Evolutionary conservation across 64 coral and sea anemone genomes (phyloP), one percentile per base, ranked within the genome.

Genomic region (Actinia equina): DNA sequence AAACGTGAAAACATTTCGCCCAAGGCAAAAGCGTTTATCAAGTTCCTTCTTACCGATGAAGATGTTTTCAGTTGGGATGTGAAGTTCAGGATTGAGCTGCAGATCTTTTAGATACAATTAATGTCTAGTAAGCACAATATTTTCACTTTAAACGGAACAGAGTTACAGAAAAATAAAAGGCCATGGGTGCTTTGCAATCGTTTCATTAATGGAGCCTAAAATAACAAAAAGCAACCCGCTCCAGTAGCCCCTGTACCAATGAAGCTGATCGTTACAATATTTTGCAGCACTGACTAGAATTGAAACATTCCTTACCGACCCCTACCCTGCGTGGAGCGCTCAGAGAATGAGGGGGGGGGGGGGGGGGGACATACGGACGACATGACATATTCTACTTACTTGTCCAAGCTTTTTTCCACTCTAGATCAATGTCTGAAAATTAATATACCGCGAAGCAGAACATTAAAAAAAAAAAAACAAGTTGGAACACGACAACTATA

Each of bases 341-440:
- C 25, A 12, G 69, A 14, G 69, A 71, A 71, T 9, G 62, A 6
- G 60, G 0, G 18, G 18, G 60, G 60, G 6, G 18, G 60, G 60
- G 6, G 60, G 22, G 15, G n/a, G 3, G n/a, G n/a, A 57, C 55
- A 2, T 14, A 57, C 55, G 13, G 13, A 57, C 55, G 13, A 2
- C 55, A 14, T 7, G 15, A 57, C 55, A 57, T n/a, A 23, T 54
- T 15, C 13, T 62, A 79, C 94, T 86, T 59, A 95, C 94, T 89
- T 92, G 92, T 89, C 94, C 94, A 95, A 20, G 79, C 37, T 77
- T 92, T 77, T 51, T 87, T 22, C 94, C 94, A 95, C 46, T 83
- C 45, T 54, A 89, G 59, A 87, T 95, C 83, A 23, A 95, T 83
- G 46, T 95, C 94, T 95, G 56, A 81, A 95, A 37, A 37, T 37